Conservation (phyloP, 1,140 invertebrate genomes). For the Maconellicoccus hirsutus region DNA sequence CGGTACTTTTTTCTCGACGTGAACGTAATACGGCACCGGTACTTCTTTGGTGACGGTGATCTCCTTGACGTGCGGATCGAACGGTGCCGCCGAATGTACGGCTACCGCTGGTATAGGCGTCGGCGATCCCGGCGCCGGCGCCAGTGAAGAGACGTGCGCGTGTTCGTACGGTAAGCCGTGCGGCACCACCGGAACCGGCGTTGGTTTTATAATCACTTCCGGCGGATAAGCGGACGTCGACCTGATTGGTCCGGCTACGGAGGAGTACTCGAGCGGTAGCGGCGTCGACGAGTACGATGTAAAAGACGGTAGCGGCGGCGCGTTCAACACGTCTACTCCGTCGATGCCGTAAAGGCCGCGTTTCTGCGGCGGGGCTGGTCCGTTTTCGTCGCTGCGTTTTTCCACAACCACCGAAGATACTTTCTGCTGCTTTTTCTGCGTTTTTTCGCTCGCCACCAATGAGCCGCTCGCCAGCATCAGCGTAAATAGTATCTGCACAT, state of each 20-base stretch:
- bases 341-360: background rate
- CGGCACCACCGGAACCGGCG: background rate
- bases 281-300: background rate
- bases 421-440: background rate
- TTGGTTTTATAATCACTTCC: background rate
- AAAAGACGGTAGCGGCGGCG: background rate
- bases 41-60: slow-evolving; percentile 59
- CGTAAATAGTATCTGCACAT: too few species aligned
- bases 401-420: too few species aligned
- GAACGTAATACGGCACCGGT: slow-evolving; percentile 52
- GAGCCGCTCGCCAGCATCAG: too few species aligned
- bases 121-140: background rate
- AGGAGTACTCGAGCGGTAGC: background rate
- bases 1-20: slow-evolving; percentile 32
- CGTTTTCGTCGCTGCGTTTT: background rate
- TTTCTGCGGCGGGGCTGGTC: background rate
- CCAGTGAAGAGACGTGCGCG: background rate
- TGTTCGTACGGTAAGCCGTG: background rate
- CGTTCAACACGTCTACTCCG: background rate
- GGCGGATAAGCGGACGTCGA: background rate
- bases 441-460: too few species aligned
- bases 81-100: slow-evolving; percentile 3
- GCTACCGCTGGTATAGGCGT: slow-evolving; percentile 28
- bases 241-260: background rate
- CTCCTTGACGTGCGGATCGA: slow-evolving; percentile 45